Evolutionary conservation across 2,797 vertebrate species (phyloP), one percentile per base, ranked within the genome.

Genomic region (Mus minutoides): DNA sequence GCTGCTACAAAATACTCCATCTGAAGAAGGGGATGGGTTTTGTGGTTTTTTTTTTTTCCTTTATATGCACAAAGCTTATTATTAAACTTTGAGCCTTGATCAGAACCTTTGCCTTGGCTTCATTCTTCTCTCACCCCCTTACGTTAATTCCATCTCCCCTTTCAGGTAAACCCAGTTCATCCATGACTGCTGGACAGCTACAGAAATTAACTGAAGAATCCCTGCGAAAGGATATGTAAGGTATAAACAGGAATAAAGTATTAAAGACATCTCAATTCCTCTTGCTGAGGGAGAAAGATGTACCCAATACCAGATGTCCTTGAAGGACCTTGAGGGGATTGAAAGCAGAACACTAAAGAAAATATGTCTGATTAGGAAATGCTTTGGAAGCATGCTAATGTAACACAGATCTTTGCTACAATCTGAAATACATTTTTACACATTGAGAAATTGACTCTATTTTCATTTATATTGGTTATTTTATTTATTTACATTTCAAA

Each of bases 341-440:
- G 69, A 96, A 83, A 37, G 24, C 37, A 71, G 77, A 91, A 34
- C 8, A 24, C 0, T 54, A 24, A 95, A 64, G 34, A 86, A 88
- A 67, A 69, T 58, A 37, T 83, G 80, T 91, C n/a, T 90, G 67
- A 79, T 86, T 85, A 62, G 54, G 34, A 88, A 91, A 40, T 82
- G 5, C 7, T 84, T 87, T 86, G 22, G 6, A 94, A 54, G 14
- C 92, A 91, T 58, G 82, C 17, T 64, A n/a, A 13, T 67, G 93
- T 92, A 75, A 62, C 76, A 82, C 77, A 56, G 14, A 73, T 75
- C 31, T 89, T 56, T 78, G 43, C 31, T 84, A 31, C 29, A 85
- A 37, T 78, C 34, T n/a, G 64, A 46, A 90, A 11, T 64, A 52
- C 26, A 46, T 40, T n/a, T 88, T 79, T 64, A 10, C 1, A 54